Base-by-base conservation (phyloP, 2,888 invertebrate species). In the Ectropis crepuscularia region DNA sequence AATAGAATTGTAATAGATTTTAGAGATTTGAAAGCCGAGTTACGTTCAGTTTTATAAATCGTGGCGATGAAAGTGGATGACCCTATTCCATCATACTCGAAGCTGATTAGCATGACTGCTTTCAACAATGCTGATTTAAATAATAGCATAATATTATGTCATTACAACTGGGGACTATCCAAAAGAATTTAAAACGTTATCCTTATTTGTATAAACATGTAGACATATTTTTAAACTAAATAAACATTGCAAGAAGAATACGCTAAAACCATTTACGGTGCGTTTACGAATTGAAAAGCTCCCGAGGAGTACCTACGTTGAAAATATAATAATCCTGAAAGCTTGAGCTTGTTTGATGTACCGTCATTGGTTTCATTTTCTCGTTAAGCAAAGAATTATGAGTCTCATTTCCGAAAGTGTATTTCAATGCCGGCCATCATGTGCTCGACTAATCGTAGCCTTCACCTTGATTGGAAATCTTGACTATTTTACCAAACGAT, bases 391-490 rank as follows among this genome's bases (percentile, higher is more conserved):
- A 28, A 36, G 9, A 36, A 49, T 53, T 45, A 54, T 43, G 45
- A 46, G 47, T n/a, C 16, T 53, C 12, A 9, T 54, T 59, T 59
- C 54, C 46, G 43, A 63, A 58, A 54, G 50, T 63, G 50, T 50
- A 41, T 10, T 45, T 57, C 58, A 63, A 63, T 63, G 63, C 48
- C 57, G 51, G 47, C 28, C 43, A 53, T 57, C 53, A 63, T 63
- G 53, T 63, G 59, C 57, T 54, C 58, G 43, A 41, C 47, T 62
- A 47, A 61, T 49, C 46, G 46, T 45, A 57, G 38, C 58, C 63
- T 63, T 63, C 58, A 59, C 58, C 50, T 58, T 63, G 63, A 63
- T 59, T 63, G 46, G 59, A 59, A 63, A 59, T 58, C 61, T 57
- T 41, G 53, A 41, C 50, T 49, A 58, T 63, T 58, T 53, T 58